phyloP scores from a whole-genome alignment of 2,797 vertebrate species.

The Paratrypauchen microcephalus region DNA sequence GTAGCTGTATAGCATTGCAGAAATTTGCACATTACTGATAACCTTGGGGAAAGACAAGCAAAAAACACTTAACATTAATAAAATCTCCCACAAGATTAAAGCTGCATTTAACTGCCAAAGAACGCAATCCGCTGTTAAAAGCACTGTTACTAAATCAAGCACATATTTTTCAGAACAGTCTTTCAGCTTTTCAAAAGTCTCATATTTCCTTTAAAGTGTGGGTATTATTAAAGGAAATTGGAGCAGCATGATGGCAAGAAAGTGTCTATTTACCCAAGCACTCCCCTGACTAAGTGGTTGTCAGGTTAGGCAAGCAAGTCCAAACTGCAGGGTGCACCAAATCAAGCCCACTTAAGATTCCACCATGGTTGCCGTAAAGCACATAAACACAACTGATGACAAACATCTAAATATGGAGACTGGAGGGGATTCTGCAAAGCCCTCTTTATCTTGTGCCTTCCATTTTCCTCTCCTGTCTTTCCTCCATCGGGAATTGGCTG shows the following conservation, averaged over 20 bases:
- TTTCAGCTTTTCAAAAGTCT: constrained; percentile 8
- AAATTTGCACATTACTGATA: constrained; percentile 54
- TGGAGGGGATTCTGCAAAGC: constrained; percentile 51
- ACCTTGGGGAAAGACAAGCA: constrained; percentile 56
- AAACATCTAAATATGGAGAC: constrained; percentile 65
- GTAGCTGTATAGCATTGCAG: constrained; percentile 28
- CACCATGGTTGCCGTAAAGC: constrained; percentile 47
- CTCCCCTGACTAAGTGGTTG: constrained; percentile 30
- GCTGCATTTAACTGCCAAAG: constrained; percentile 22
- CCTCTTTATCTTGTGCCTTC: constrained; percentile 59
- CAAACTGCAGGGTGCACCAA: constrained; percentile 41
- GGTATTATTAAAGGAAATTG: constrained; percentile 13
- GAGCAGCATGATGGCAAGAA: constrained; percentile 15
- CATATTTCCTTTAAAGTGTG: constrained; percentile 17
- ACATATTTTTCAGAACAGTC: constrained; percentile 11
- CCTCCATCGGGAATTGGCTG: constrained; percentile 45
- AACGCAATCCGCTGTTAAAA: constrained; percentile 27
- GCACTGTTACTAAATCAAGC: constrained; percentile 15
- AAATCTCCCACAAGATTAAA: constrained; percentile 34
- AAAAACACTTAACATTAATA: constrained; percentile 53
- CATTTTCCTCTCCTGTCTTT: constrained; percentile 55
- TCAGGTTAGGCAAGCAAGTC: constrained; percentile 41
- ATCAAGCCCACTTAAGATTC: constrained; percentile 20
- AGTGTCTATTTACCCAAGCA: constrained; percentile 23
- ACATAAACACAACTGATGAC: constrained; percentile 60